Conservation (phyloP, 2,888 invertebrate species). For the Mongoloraphidia duomilia region DNA sequence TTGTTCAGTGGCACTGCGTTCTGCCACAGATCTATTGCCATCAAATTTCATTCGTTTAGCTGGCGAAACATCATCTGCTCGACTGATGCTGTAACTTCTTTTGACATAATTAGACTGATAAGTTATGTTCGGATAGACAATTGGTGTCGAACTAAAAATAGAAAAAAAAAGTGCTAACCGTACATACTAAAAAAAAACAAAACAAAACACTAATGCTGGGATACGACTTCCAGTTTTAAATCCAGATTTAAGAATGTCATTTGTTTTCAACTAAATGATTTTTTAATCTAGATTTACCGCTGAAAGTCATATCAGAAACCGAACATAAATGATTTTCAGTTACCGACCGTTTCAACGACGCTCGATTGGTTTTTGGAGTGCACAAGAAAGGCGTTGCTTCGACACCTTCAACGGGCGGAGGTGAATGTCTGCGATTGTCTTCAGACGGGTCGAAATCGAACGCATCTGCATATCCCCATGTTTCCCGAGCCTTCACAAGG, state of each 20-base stretch:
- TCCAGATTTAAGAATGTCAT: too few species aligned
- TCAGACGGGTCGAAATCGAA: conserved; percentile 26
- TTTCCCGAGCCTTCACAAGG: conserved; percentile 32
- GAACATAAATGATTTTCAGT: too few species aligned
- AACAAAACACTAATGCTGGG: too few species aligned
- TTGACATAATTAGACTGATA: background rate
- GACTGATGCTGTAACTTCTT: background rate
- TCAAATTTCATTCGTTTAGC: conserved; percentile 18
- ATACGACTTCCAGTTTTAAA: too few species aligned
- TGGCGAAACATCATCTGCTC: conserved; percentile 10
- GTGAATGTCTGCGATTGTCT: conserved; percentile 29
- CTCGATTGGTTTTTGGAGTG: conserved; percentile 32
- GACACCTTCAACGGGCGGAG: conserved; percentile 29
- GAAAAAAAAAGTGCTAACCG: too few species aligned
- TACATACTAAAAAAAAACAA: too few species aligned
- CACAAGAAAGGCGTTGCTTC: conserved; percentile 48
- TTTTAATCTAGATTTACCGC: too few species aligned
- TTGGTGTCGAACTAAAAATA: background rate
- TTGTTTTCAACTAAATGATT: too few species aligned
- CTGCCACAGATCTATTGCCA: conserved; percentile 21
- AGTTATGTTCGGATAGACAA: background rate
- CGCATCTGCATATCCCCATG: conserved; percentile 27
- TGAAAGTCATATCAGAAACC: too few species aligned
- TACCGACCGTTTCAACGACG: too few species aligned
- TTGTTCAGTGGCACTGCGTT: conserved; percentile 26